Percentiles rank a stretch among this genome's conserved stretches.
Conservation (phyloP, 1,140 invertebrate genomes). For the Formica selysi region DNA sequence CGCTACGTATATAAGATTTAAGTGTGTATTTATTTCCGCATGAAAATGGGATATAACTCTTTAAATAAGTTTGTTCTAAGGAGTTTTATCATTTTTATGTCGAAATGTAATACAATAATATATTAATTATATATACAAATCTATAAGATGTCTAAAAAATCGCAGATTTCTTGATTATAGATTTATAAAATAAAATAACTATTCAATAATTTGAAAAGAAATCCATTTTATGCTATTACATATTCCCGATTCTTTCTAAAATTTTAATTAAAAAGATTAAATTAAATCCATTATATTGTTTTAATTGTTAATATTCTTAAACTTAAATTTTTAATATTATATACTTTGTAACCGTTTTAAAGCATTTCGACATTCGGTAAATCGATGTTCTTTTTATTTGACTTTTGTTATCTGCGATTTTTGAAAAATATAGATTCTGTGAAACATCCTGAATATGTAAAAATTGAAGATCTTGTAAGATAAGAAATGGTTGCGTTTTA, state of each 20-base stretch:
- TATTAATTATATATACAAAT: constrained; percentile 54
- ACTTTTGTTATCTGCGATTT: background rate
- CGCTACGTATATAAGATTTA: constrained; percentile 24
- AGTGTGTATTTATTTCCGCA: constrained; percentile 47
- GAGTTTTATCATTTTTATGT: constrained; percentile 59
- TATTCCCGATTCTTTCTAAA: background rate
- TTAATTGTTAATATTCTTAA: background rate
- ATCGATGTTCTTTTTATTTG: background rate
- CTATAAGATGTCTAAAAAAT: constrained; percentile 3
- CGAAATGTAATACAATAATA: constrained; percentile 52
- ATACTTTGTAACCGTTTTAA: constrained; percentile 7
- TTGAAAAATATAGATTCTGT: background rate
- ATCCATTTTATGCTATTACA: background rate
- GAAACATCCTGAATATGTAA: background rate
- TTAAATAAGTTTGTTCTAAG: background rate
- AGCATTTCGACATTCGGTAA: background rate
- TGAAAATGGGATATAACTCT: constrained; percentile 35
- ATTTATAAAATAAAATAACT: background rate
- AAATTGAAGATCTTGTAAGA: constrained; percentile 28
- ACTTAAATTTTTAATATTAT: background rate
- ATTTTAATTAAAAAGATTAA: background rate
- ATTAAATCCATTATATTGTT: background rate
- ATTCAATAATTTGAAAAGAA: background rate
- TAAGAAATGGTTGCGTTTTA: constrained; percentile 56
- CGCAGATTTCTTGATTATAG: background rate